A percentile compares a stretch with the other conserved stretches of the same genome.
Conservation (phyloP, 2,888 invertebrate genomes). For the Boloria euphrosyne region DNA sequence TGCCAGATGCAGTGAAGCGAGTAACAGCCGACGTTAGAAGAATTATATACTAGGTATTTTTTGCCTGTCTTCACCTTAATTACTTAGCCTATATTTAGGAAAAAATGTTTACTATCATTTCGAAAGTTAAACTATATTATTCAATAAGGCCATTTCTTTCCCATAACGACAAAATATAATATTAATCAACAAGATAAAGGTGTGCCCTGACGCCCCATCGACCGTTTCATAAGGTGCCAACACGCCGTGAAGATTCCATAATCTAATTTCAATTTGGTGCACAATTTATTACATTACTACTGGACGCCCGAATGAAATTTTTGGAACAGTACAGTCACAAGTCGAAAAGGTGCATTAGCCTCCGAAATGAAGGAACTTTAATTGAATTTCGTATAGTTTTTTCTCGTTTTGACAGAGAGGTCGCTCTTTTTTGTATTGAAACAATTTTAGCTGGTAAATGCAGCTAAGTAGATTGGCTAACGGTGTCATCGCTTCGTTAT, state of each 20-base stretch:
- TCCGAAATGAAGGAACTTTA: constrained; percentile 66
- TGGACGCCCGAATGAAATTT: constrained; percentile 70
- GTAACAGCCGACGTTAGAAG: constrained; percentile 57
- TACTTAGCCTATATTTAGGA: constrained; percentile 46
- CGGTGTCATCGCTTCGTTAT: constrained; percentile 40
- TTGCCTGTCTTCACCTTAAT: constrained; percentile 58
- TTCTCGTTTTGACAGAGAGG: constrained; percentile 53
- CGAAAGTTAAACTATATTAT: constrained; percentile 9
- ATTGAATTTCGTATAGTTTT: constrained; percentile 72
- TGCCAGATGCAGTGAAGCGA: constrained; percentile 58
- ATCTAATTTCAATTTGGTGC: constrained; percentile 78
- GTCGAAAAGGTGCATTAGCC: constrained; percentile 64
- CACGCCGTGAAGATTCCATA: constrained; percentile 70
- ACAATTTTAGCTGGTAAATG: constrained; percentile 42
- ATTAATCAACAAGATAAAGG: constrained; percentile 71
- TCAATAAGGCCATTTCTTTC: constrained; percentile 52
- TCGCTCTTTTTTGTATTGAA: constrained; percentile 41
- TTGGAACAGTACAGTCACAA: constrained; percentile 60
- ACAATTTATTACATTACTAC: constrained; percentile 67
- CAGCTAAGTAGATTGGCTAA: constrained; percentile 43
- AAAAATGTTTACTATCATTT: constrained; percentile 15
- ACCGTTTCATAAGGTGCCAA: constrained; percentile 72
- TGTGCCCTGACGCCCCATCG: constrained; percentile 71
- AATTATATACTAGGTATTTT: constrained; percentile 59
- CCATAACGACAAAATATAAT: constrained; percentile 66